Percentiles rank a stretch among this genome's conserved stretches.
Evolutionary conservation across 2,113 vertebrate genomes (phyloP).

Genomic region (Azemiops feae): DNA sequence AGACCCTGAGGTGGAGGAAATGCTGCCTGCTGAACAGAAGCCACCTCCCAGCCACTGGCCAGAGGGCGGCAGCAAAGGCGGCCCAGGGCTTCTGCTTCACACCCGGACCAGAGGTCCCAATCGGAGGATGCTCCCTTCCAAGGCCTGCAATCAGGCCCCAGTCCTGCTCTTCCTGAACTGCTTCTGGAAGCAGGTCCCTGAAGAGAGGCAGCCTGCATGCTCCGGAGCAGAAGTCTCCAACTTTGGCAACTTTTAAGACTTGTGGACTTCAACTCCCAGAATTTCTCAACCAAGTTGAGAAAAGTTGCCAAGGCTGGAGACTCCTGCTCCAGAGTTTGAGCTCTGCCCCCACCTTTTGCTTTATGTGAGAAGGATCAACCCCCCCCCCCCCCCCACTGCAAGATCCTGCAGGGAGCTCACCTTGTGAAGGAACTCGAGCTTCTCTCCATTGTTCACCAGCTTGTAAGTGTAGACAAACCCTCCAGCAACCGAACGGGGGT

Average conservation of each 20-base stretch:
- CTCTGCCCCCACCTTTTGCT: background rate
- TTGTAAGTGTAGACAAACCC: conserved; percentile 98
- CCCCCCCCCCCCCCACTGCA: background rate
- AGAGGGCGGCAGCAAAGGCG: no score
- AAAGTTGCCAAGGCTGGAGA: background rate
- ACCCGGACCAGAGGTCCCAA: no score
- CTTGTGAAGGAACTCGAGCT: conserved; percentile 97
- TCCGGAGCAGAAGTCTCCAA: no score
- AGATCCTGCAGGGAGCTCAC: conserved; percentile 56
- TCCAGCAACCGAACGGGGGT: conserved; percentile 88
- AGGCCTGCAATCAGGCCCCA: background rate
- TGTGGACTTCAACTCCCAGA: background rate
- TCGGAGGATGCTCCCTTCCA: no score
- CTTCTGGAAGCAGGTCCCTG: background rate
- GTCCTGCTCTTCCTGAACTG: background rate
- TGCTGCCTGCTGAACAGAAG: no score
- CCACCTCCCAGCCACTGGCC: no score
- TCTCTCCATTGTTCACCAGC: conserved; percentile 85
- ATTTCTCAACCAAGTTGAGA: no score
- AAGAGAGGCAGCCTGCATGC: background rate
- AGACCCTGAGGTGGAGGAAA: background rate
- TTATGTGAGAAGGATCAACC: no score
- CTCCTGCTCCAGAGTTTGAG: background rate
- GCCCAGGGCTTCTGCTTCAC: no score
- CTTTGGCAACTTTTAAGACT: no score